Evolutionary conservation across 2,888 invertebrate genomes (phyloP), one percentile per base, ranked within the genome.

Genomic region (Megalurothrips usitatus): DNA sequence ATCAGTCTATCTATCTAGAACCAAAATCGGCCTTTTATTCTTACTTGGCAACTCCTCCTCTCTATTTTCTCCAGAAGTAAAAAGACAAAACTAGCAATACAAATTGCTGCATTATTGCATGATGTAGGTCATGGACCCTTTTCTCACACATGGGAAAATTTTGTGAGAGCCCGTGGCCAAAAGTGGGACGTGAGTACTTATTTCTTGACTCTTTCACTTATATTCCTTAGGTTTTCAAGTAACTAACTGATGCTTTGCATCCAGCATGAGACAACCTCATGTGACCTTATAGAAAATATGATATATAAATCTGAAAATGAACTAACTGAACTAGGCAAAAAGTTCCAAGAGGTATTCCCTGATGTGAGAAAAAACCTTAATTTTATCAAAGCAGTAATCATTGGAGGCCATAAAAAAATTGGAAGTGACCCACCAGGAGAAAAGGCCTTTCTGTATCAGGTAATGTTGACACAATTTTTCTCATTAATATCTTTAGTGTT

Each of bases 81-180:
- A 75, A 83, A 84, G 68, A 91, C 91, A 83, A 85, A 88, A 43
- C 84, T 90, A n/a, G 90, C 90, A 85, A 88, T 91, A 17, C 85
- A 90, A 85, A 88, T 93, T 58, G 92, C 92, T 75, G 93, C 91
- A 0, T 87, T 93, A 0, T 89, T 92, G 81, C 93, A 93, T 86
- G 93, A 93, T 85, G 84, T 93, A 19, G 92, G 92, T 0, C 92
- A 93, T 85, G 92, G 92, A 0, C 92, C 92, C 6, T 91, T 90
- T 86, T 92, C 92, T 0, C 93, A 93, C 85, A 84, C 88, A 12
- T 93, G 91, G 90, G 92, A 93, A 83, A 43, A 10, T 6, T 85
- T 87, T 81, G 80, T 85, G 14, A 52, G 83, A n/a, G 79, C 81
- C 28, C 81, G 82, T 79, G 82, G 83, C 10, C 34, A 80, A 11